phyloP scores from a whole-genome alignment of 2,888 invertebrate species.

The Oscheius sp. region DNA sequence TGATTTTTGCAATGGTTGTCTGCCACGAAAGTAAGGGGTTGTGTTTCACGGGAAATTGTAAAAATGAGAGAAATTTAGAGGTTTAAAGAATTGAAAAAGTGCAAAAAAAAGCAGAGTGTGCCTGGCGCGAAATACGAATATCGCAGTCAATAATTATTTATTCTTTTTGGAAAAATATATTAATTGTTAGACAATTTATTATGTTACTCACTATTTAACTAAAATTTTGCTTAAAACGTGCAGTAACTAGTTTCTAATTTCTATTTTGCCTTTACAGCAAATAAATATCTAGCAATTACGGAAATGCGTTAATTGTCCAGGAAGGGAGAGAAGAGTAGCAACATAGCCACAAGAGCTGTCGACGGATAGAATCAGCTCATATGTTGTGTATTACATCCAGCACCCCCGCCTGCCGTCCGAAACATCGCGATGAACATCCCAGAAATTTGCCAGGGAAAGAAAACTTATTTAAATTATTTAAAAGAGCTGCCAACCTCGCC shows the following conservation, averaged over 20 bases:
- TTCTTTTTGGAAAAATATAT: background rate
- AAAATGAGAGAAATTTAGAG: background rate
- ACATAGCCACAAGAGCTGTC: slow-evolving; percentile 17
- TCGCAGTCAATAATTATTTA: no score
- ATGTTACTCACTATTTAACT: no score
- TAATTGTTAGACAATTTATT: no score
- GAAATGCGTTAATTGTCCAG: no score
- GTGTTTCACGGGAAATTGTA: slow-evolving; percentile 13
- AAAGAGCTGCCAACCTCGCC: no score
- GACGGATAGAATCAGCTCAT: slow-evolving; percentile 21
- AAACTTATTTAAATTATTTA: no score
- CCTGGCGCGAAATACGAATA: no score
- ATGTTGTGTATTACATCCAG: slow-evolving; percentile 30
- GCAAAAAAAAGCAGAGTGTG: background rate
- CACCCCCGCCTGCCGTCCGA: slow-evolving; percentile 28
- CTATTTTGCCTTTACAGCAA: no score
- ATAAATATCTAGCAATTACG: no score
- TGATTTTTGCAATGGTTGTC: slow-evolving; percentile 21
- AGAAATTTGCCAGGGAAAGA: background rate
- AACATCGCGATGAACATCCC: slow-evolving; percentile 18
- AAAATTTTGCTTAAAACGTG: no score
- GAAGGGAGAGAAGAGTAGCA: no score
- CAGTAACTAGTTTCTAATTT: no score
- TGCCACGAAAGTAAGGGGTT: background rate
- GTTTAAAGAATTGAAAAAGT: background rate